phyloP scores from a whole-genome alignment of 2,888 invertebrate species.

The Drosophila subquinaria region DNA sequence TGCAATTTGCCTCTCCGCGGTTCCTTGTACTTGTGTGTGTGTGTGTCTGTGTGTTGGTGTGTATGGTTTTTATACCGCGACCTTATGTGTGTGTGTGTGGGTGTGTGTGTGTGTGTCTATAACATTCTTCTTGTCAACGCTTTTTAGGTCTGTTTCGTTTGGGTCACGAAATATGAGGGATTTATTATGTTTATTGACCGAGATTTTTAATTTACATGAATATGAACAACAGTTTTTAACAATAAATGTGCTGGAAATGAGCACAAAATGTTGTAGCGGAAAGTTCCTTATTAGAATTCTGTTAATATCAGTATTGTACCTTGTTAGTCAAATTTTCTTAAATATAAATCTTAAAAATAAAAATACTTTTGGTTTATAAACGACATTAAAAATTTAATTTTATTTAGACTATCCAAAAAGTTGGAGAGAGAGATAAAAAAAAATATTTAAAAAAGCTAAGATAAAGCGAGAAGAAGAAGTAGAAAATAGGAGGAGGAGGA shows the following conservation, averaged over 20 bases:
- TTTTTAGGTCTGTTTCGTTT: constrained; percentile 31
- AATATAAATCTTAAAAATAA: too few species aligned
- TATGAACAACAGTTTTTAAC: constrained; percentile 46
- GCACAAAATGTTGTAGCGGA: background rate
- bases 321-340: background rate
- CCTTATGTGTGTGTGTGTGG: constrained; percentile 17
- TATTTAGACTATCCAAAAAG: too few species aligned
- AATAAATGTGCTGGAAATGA: constrained; percentile 20
- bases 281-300: background rate
- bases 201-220: constrained; percentile 63
- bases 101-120: constrained; percentile 31
- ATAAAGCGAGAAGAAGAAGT: too few species aligned
- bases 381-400: too few species aligned
- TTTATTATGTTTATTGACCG: constrained; percentile 67
- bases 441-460: background rate
- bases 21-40: constrained; percentile 1
- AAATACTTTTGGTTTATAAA: too few species aligned
- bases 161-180: constrained; percentile 14
- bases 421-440: background rate
- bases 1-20: constrained; percentile 33
- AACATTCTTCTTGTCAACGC: constrained; percentile 51
- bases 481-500: too few species aligned
- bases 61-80: constrained; percentile 20
- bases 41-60: background rate
- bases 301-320: background rate